Evolutionary conservation across 1,140 invertebrate species (phyloP).

Genomic region (Bombyx mori): ASM3026992v2 NC_085121.1:5879001-5879500

Average conservation of each 20-base stretch:
- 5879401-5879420: slow-evolving; percentile 57
- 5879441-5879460: slow-evolving; percentile 42
- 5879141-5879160: neutral
- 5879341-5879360: slow-evolving; percentile 45
- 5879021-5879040: slow-evolving; percentile 78
- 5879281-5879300: slow-evolving; percentile 38
- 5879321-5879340: slow-evolving; percentile 51
- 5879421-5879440: slow-evolving; percentile 63
- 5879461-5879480: slow-evolving; percentile 52
- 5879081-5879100: slow-evolving; percentile 88
- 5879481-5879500: slow-evolving; percentile 33
- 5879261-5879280: slow-evolving; percentile 53
- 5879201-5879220: slow-evolving; percentile 6
- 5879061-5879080: slow-evolving; percentile 81
- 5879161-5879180: neutral
- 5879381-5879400: slow-evolving; percentile 67
- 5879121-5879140: neutral
- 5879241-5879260: slow-evolving; percentile 26
- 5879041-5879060: slow-evolving; percentile 80
- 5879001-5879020: slow-evolving; percentile 88
- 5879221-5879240: neutral
- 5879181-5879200: neutral
- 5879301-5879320: slow-evolving; percentile 46
- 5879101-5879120: slow-evolving; percentile 70
- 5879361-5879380: slow-evolving; percentile 18